Evolutionary conservation across 30 jellyfish, hydroid and myxozoan genomes (phyloP).

Genomic region (Chrysaora quinquecirrha): DNA sequence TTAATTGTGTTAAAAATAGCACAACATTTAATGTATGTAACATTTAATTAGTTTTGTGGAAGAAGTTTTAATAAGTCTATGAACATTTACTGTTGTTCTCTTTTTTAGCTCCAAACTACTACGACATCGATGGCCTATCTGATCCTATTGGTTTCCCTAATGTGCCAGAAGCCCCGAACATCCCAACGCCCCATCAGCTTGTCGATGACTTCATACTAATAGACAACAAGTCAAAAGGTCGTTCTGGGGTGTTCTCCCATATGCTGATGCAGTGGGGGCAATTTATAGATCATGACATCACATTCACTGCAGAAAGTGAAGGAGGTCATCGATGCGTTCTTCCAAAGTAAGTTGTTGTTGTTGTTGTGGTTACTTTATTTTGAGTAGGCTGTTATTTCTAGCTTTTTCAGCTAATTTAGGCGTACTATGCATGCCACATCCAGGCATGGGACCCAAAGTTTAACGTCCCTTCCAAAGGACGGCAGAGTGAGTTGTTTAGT

Average conservation of each 20-base stretch:
- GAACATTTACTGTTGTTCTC: too few relatives aligned
- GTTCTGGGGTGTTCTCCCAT: conserved; percentile 57
- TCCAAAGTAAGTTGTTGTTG: conserved; percentile 54
- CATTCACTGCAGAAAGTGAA: conserved; percentile 88
- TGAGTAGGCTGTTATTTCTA: too few relatives aligned
- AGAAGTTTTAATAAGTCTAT: too few relatives aligned
- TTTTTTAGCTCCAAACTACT: conserved; percentile 69
- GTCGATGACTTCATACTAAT: conserved; percentile 28
- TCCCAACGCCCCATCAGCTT: conserved; percentile 78
- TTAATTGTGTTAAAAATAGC: too few relatives aligned
- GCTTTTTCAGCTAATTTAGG: too few relatives aligned
- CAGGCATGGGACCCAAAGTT: too few relatives aligned
- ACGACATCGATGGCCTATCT: conserved; percentile 79
- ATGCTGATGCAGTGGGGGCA: conserved; percentile 93
- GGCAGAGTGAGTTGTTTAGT: too few relatives aligned
- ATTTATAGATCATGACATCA: conserved; percentile 82
- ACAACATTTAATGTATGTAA: too few relatives aligned
- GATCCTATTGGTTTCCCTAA: conserved; percentile 85
- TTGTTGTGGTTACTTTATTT: too few relatives aligned
- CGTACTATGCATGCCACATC: too few relatives aligned
- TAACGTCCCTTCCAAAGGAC: too few relatives aligned
- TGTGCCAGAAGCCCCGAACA: conserved; percentile 71
- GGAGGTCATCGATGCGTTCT: conserved; percentile 75
- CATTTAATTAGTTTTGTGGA: too few relatives aligned
- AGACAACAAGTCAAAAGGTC: conserved; percentile 45